These are phyloP conservation scores for Scaptomyza tumidula DNA, from an alignment of 2,888 invertebrate genomes.

Conservation along the genomic window DNA sequence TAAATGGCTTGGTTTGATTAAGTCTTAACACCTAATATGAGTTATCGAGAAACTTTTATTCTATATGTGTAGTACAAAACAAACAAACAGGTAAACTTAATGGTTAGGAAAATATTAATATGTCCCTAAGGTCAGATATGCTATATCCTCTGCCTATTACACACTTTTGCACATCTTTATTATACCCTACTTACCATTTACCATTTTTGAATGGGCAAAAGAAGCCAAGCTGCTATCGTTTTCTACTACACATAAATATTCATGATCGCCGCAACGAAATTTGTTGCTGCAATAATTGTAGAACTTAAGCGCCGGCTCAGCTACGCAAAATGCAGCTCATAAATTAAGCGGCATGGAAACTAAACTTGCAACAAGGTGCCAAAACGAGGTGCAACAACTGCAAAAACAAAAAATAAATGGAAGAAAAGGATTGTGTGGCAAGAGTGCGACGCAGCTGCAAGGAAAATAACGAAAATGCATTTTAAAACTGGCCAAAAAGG, in stretches of 20 bases:
- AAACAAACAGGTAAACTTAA: no score
- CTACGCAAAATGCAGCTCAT: constrained; percentile 77
- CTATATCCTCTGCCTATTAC: background rate
- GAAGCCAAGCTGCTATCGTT: background rate
- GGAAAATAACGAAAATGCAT: constrained; percentile 83
- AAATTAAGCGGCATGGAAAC: constrained; percentile 71
- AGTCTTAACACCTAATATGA: no score
- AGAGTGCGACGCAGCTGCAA: constrained; percentile 79
- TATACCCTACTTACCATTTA: background rate
- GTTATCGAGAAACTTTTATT: no score
- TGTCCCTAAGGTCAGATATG: background rate
- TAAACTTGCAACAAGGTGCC: constrained; percentile 67
- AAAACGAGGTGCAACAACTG: constrained; percentile 44
- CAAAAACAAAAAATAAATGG: background rate
- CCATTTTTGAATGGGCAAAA: background rate
- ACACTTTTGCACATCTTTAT: background rate
- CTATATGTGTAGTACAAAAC: no score
- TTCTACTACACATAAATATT: constrained; percentile 28
- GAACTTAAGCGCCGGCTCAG: constrained; percentile 50
- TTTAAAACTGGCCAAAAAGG: constrained; percentile 70
- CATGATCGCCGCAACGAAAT: constrained; percentile 46
- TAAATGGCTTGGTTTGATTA: background rate
- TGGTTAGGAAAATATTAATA: background rate
- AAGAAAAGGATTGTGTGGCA: constrained; percentile 40
- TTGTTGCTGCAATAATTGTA: constrained; percentile 41